phyloP scores from a whole-genome alignment of 2,888 invertebrate species.

The Sesamia inferens region DNA sequence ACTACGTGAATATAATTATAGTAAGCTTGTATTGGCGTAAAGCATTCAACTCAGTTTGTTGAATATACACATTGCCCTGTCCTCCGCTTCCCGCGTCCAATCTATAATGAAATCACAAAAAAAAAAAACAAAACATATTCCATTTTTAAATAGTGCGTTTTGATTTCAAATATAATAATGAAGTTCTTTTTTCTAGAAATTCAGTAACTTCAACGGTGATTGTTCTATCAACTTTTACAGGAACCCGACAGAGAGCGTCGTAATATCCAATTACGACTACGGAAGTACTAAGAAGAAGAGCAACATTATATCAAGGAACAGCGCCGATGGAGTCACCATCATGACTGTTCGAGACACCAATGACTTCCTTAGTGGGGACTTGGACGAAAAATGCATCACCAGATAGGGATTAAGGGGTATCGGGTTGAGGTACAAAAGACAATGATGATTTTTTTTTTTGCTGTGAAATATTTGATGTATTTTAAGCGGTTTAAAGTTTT shows the following conservation, averaged over 20 bases:
- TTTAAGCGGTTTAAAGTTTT: slow-evolving; percentile 17
- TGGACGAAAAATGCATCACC: slow-evolving; percentile 79
- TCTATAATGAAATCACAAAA: neutral
- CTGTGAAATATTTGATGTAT: slow-evolving; percentile 3
- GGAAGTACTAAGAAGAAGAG: slow-evolving; percentile 87
- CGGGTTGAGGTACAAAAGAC: slow-evolving; percentile 44
- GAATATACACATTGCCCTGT: too few relatives aligned
- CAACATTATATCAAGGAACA: slow-evolving; percentile 83
- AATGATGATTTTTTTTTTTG: slow-evolving; percentile 29
- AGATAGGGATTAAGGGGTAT: slow-evolving; percentile 72
- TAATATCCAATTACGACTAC: slow-evolving; percentile 88
- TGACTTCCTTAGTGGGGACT: slow-evolving; percentile 79
- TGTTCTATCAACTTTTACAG: slow-evolving; percentile 81
- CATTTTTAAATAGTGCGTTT: neutral
- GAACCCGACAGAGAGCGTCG: slow-evolving; percentile 87
- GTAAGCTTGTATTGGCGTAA: too few relatives aligned
- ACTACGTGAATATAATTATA: too few relatives aligned
- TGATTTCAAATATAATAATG: neutral
- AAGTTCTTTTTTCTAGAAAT: neutral
- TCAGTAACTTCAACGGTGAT: slow-evolving; percentile 71
- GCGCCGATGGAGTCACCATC: slow-evolving; percentile 84
- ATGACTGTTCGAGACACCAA: slow-evolving; percentile 82
- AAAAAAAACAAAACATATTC: neutral
- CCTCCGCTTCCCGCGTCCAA: too few relatives aligned
- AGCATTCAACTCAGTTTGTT: neutral